Percentiles rank a stretch among this genome's conserved stretches.
Evolutionary conservation across 2,113 vertebrate species (phyloP).

Genomic region (Gobiocypris rarus): DNA sequence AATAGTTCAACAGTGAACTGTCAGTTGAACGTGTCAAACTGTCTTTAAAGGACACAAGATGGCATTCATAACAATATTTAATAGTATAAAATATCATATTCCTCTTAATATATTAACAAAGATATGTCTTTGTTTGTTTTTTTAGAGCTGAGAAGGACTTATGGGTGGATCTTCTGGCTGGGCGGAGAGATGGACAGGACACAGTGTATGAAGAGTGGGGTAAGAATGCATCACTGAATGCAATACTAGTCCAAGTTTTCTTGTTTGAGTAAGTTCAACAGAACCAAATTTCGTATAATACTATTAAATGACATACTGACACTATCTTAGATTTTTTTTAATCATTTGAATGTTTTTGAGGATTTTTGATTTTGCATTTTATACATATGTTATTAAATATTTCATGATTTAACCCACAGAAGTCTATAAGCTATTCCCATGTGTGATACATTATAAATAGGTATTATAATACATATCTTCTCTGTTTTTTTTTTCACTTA

Average conservation of each 20-base stretch:
- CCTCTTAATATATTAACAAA: neutral
- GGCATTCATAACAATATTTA: too few relatives aligned
- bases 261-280: neutral
- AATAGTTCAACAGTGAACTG: neutral
- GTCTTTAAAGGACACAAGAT: neutral
- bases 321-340: neutral
- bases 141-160: slow-evolving; percentile 51
- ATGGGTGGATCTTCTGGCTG: slow-evolving; percentile 42
- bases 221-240: slow-evolving; percentile 12
- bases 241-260: neutral
- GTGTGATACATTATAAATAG: neutral
- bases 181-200: slow-evolving; percentile 6
- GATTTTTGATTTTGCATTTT: too few relatives aligned
- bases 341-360: too few relatives aligned
- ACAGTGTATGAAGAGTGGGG: slow-evolving; percentile 59
- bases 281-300: neutral
- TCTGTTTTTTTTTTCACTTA: neutral
- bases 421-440: neutral
- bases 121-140: neutral
- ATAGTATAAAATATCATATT: neutral
- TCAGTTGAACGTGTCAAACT: too few relatives aligned
- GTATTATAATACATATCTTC: neutral
- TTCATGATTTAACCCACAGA: too few relatives aligned
- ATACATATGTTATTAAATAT: too few relatives aligned
- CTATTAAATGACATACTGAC: neutral